Evolutionary conservation across 1,140 invertebrate genomes (phyloP).

Genomic region (Drosophila nikananu): DNA sequence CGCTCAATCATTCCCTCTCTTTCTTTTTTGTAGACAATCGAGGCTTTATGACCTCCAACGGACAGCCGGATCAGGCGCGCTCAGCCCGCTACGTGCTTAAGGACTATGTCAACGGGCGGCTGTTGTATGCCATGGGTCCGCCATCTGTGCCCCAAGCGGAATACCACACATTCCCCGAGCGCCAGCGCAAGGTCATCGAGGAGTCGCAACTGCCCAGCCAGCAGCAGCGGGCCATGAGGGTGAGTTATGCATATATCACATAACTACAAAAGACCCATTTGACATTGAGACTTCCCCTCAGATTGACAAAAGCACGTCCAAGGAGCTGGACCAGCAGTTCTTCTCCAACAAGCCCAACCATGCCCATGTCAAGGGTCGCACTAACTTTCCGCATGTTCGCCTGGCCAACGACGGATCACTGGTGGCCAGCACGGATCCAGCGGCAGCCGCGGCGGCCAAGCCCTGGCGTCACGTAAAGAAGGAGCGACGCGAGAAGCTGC

Average conservation of each 20-base stretch:
- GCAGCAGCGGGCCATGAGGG: slow-evolving; percentile 87
- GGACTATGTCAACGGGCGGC: slow-evolving; percentile 96
- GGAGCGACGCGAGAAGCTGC: slow-evolving; percentile 94
- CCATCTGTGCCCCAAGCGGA: slow-evolving; percentile 89
- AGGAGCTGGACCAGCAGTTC: slow-evolving; percentile 88
- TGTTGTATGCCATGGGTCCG: slow-evolving; percentile 94
- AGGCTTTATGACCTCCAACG: slow-evolving; percentile 98
- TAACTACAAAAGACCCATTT: not conserved
- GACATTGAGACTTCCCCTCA: slow-evolving; percentile 19
- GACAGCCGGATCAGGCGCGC: slow-evolving; percentile 96
- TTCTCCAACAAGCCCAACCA: slow-evolving; percentile 86
- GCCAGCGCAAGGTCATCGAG: slow-evolving; percentile 78
- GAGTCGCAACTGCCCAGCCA: slow-evolving; percentile 85
- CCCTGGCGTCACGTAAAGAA: slow-evolving; percentile 94
- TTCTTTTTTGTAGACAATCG: slow-evolving; percentile 89
- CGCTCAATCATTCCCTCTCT: not conserved
- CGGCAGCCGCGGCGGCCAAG: slow-evolving; percentile 90
- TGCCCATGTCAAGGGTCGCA: slow-evolving; percentile 86
- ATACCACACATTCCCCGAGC: slow-evolving; percentile 89
- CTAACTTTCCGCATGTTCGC: slow-evolving; percentile 82
- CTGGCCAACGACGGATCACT: slow-evolving; percentile 65
- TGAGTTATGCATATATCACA: slow-evolving; percentile 45
- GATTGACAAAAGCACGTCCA: slow-evolving; percentile 84
- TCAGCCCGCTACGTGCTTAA: slow-evolving; percentile 96
- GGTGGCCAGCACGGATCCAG: slow-evolving; percentile 64